Conservation (phyloP, 2,113 vertebrate species). For the Cyprinus carpio region DNA sequence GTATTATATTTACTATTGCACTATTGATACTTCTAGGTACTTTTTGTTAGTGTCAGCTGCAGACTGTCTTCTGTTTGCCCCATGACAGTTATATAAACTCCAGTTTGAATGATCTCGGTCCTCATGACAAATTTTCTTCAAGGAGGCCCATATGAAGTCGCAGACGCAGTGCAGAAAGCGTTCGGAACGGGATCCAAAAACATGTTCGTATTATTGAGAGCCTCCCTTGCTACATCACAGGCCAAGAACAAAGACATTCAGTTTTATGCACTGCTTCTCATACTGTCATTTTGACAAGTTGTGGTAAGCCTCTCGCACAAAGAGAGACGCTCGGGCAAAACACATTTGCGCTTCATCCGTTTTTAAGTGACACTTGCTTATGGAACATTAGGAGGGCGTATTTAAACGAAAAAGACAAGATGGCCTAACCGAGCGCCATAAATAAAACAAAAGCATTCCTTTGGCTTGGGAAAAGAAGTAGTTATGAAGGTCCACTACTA, state of each 20-base stretch:
- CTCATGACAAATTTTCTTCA: background rate
- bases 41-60: background rate
- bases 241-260: conserved; percentile 38
- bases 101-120: conserved; percentile 4
- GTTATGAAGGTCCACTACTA: conserved; percentile 23
- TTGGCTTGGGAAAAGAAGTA: conserved; percentile 31
- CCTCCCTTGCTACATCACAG: conserved; percentile 5
- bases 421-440: conserved; percentile 1
- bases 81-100: conserved; percentile 26
- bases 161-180: conserved; percentile 7
- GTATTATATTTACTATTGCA: background rate
- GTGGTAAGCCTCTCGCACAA: background rate
- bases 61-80: background rate
- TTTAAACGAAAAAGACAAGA: conserved; percentile 21
- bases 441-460: conserved; percentile 40
- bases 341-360: background rate
- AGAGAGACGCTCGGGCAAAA: background rate
- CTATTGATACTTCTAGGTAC: background rate
- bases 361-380: conserved; percentile 38
- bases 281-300: conserved; percentile 35
- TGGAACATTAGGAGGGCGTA: conserved; percentile 12
- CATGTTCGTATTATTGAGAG: conserved; percentile 35
- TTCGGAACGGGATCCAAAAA: conserved; percentile 16
- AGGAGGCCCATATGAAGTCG: conserved; percentile 31
- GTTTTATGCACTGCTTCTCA: background rate